Conservation (phyloP, 2,797 vertebrate species). For the Hyperoplus immaculatus region DNA sequence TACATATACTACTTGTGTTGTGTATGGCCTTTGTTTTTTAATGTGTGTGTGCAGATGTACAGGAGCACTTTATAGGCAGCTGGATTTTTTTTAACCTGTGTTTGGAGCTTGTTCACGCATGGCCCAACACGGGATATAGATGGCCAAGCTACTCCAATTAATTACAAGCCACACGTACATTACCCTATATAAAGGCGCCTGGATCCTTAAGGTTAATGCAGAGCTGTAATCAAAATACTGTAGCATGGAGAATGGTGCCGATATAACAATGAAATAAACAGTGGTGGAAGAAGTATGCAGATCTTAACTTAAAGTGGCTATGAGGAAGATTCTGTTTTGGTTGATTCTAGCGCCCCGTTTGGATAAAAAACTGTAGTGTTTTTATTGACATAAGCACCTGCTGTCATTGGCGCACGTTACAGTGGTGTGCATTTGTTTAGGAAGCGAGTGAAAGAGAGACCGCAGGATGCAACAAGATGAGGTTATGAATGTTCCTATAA, state of each 20-base stretch:
- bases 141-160: constrained; percentile 57
- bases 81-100: constrained; percentile 72
- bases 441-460: too few species aligned
- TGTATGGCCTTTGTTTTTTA: constrained; percentile 4
- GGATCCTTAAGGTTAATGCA: constrained; percentile 15
- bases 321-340: too few species aligned
- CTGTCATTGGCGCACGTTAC: too few species aligned
- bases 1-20: constrained; percentile 27
- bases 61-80: constrained; percentile 45
- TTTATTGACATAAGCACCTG: too few species aligned
- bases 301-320: not conserved
- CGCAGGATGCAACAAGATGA: too few species aligned
- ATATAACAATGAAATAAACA: not conserved
- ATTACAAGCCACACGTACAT: constrained; percentile 61
- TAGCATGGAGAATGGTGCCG: not conserved
- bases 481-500: too few species aligned
- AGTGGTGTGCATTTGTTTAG: too few species aligned
- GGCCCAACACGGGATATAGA: constrained; percentile 59
- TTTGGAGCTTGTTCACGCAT: constrained; percentile 58
- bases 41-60: constrained; percentile 12
- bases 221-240: not conserved
- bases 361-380: too few species aligned
- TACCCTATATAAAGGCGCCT: constrained; percentile 9
- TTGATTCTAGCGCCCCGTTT: too few species aligned
- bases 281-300: not conserved